phyloP scores from a whole-genome alignment of 2,888 invertebrate species.

The Myopa tessellatipennis region DNA sequence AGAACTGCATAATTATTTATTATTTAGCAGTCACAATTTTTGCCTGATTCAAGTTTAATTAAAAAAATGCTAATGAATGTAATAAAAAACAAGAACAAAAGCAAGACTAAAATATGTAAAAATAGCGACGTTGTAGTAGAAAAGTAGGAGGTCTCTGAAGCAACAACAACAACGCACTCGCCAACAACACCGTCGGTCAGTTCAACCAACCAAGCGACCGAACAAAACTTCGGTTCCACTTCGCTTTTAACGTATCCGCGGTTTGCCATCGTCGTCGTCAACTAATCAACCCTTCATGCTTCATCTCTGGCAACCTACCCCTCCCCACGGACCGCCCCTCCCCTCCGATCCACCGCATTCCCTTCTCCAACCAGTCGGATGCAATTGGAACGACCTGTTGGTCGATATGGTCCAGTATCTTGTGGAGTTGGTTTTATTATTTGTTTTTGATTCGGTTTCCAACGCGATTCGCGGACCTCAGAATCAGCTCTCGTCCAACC shows the following conservation, averaged over 20 bases:
- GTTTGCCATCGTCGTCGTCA: neutral
- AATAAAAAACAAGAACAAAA: neutral
- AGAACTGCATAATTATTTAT: too few species aligned
- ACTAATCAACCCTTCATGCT: constrained; percentile 9
- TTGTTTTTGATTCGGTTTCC: neutral
- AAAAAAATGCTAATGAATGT: too few species aligned
- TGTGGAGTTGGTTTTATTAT: neutral
- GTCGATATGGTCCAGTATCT: too few species aligned
- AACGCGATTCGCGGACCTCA: constrained; percentile 31
- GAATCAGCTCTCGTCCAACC: constrained; percentile 39
- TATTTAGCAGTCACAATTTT: too few species aligned
- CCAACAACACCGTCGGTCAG: neutral
- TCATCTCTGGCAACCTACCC: neutral
- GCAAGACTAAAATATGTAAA: neutral
- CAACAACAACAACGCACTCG: neutral
- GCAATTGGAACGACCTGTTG: too few species aligned
- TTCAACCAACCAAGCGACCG: too few species aligned
- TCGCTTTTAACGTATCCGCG: too few species aligned
- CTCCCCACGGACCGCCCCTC: neutral
- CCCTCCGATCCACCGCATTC: neutral
- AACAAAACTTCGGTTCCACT: too few species aligned
- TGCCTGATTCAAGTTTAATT: too few species aligned
- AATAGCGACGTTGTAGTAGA: neutral
- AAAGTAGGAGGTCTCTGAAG: neutral
- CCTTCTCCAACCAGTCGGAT: neutral